Evolutionary conservation across 2,888 invertebrate genomes (phyloP), one percentile per base, ranked within the genome.

Genomic region (Elgonia sp.): DNA sequence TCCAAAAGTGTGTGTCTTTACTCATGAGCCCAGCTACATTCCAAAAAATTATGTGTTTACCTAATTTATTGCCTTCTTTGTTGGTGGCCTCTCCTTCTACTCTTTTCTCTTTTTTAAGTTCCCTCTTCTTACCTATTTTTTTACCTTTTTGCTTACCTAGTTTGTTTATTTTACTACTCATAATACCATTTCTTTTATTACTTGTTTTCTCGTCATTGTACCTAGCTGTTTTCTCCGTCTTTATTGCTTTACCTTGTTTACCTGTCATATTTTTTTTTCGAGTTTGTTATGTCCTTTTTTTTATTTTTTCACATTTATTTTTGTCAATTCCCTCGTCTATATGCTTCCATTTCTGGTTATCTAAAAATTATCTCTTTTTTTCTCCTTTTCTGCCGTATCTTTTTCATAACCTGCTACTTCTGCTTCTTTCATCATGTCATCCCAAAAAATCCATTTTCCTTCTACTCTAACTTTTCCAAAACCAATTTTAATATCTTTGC

Each of bases 361-460:
- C 46, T 1, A 55, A 53, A 29, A 29, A 29, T 29, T 29, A 1
- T 29, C 29, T 12, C 73, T 29, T 21, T 14, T 1, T 73, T 46
- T 20, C n/a, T 39, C 20, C 46, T 37, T 37, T 9, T 1, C 9
- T 18, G 10, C 62, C 16, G 7, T 14, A n/a, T 14, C 50, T 29
- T 29, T 29, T 29, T 29, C 29, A 29, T 29, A 29, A 29, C 29
- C 29, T 9, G 5, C 29, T 53, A n/a, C 55, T 20, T 50, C 37
- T 55, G 20, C 21, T 20, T 40, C 63, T 20, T 50, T 50, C 29
- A 12, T 63, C n/a, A 73, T 20, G 16, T 39, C 42, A 29, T 60
- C 60, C 69, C 70, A 75, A 5, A 5, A 46, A 5, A 16, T 46
- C 75, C 60, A 75, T 21, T 12, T 12, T 29, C 73, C 72, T 5